These are phyloP conservation scores for Vollenhovia emeryi DNA, from an alignment of 1,140 invertebrate species.

Conservation along the genomic window DNA sequence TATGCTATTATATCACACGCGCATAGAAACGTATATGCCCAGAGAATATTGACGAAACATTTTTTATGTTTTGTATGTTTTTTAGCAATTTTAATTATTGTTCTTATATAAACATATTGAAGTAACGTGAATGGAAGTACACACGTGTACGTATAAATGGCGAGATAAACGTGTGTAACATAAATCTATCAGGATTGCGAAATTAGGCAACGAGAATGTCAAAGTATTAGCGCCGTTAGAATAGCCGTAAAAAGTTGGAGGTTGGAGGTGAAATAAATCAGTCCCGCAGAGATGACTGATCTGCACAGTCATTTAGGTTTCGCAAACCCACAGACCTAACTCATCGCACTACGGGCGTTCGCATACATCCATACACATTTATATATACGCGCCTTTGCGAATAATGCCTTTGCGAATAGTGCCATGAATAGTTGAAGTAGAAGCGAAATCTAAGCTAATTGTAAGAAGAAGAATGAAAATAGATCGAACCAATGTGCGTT, in stretches of 20 bases:
- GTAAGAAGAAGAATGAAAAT: neutral
- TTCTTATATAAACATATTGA: neutral
- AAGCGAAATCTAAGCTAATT: neutral
- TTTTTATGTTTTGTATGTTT: neutral
- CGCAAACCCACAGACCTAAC: neutral
- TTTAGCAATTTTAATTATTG: constrained; percentile 16
- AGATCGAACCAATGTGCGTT: neutral
- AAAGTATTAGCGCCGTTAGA: neutral
- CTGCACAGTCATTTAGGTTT: neutral
- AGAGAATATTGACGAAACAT: neutral
- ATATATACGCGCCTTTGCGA: neutral
- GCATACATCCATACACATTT: neutral
- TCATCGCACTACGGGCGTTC: neutral
- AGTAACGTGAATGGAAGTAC: neutral
- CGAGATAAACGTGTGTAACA: neutral
- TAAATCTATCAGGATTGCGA: neutral
- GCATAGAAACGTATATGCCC: neutral
- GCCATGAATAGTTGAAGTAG: neutral
- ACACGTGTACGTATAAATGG: neutral
- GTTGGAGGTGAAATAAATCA: neutral
- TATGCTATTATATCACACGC: neutral
- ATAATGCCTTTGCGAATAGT: neutral
- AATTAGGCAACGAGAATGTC: neutral
- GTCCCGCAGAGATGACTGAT: neutral
- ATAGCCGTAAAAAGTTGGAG: neutral